phyloP scores from a whole-genome alignment of 2,113 vertebrate genomes.

The Podilymbus podiceps region DNA sequence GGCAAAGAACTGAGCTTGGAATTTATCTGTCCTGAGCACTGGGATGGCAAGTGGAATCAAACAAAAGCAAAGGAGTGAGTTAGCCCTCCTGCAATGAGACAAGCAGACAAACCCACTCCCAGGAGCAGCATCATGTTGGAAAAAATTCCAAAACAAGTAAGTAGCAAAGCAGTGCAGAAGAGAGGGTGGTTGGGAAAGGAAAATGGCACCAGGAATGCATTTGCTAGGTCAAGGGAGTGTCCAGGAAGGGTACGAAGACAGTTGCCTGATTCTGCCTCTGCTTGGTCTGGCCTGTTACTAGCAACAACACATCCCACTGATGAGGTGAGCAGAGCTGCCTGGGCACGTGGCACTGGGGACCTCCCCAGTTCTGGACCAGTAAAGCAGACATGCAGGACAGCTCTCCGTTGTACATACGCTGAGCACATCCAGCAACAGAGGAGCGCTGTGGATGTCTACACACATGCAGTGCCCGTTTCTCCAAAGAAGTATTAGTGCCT shows the following conservation, averaged over 20 bases:
- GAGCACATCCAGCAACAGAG: not conserved
- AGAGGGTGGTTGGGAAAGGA: not conserved
- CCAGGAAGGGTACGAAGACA: not conserved
- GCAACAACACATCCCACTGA: not conserved
- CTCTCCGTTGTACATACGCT: not conserved
- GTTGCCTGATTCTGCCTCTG: not conserved
- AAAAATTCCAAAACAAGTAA: not conserved
- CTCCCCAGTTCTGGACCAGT: not conserved
- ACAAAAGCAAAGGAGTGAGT: not conserved
- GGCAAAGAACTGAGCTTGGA: not conserved
- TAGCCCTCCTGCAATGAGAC: not conserved
- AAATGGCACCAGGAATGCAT: not conserved
- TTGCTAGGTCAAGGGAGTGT: not conserved
- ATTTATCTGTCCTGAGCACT: not conserved
- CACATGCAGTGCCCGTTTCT: rapidly evolving
- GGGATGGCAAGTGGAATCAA: not conserved
- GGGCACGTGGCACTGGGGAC: not conserved
- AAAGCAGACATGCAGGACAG: not conserved
- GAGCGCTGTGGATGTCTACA: not conserved
- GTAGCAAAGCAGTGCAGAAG: not conserved
- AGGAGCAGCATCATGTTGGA: not conserved
- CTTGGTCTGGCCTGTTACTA: not conserved
- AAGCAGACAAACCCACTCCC: not conserved
- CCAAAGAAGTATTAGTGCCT: not conserved
- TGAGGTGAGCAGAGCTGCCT: not conserved